Conservation (phyloP, 2,113 vertebrate genomes). For the Rhea americana region DNA sequence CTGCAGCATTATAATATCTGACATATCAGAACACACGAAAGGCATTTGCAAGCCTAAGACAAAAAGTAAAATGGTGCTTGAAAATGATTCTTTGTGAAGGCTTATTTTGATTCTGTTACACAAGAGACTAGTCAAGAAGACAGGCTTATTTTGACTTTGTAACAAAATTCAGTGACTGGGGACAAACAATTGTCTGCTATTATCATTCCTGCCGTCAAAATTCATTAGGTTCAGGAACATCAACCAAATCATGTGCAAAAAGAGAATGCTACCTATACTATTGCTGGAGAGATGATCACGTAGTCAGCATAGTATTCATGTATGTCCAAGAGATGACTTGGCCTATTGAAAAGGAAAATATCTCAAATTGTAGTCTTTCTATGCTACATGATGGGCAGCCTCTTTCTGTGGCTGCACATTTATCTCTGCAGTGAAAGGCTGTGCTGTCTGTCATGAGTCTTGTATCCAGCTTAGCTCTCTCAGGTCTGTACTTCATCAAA, state of each 20-base stretch:
- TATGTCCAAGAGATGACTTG: background rate
- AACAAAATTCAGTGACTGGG: slow-evolving; percentile 42
- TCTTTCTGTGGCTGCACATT: background rate
- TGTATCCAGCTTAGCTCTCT: background rate
- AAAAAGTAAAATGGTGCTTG: slow-evolving; percentile 33
- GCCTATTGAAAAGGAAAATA: background rate
- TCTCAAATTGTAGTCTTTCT: background rate
- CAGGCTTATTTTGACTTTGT: slow-evolving; percentile 58
- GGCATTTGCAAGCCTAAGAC: background rate
- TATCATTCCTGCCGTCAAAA: slow-evolving; percentile 14
- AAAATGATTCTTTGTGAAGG: slow-evolving; percentile 64
- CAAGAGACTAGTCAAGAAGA: slow-evolving; percentile 53
- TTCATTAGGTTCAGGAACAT: slow-evolving; percentile 47
- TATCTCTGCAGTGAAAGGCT: background rate
- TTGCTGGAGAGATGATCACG: background rate
- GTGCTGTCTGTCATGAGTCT: background rate
- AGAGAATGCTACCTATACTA: background rate
- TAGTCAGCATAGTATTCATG: background rate
- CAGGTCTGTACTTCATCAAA: slow-evolving; percentile 9
- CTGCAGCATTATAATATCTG: slow-evolving; percentile 34
- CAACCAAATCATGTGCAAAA: background rate
- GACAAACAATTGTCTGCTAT: slow-evolving; percentile 53
- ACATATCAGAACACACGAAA: slow-evolving; percentile 30
- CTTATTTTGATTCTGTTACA: slow-evolving; percentile 52
- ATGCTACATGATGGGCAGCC: background rate